These are phyloP conservation scores for Montipora foliosa DNA, from an alignment of 64 coral and sea anemone genomes.

Conservation along the genomic window DNA sequence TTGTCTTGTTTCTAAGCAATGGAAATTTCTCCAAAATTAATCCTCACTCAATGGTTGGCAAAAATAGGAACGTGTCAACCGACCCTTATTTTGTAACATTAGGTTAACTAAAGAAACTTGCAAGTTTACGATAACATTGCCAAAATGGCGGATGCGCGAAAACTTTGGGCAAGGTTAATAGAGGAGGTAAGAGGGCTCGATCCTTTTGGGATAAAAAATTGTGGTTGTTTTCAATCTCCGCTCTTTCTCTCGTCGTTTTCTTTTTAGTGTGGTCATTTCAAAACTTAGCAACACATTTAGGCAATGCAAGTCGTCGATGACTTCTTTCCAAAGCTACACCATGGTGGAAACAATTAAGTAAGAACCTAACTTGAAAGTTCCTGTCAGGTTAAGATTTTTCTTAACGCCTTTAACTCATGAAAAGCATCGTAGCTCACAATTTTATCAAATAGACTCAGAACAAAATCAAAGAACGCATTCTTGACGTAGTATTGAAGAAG, in stretches of 20 bases:
- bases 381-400: no score
- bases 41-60: not conserved
- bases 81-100: not conserved
- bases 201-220: not conserved
- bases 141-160: constrained; percentile 1
- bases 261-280: no score
- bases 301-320: no score
- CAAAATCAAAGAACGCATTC: no score
- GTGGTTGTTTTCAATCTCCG: not conserved
- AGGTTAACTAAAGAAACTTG: not conserved
- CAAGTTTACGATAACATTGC: not conserved
- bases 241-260: not conserved
- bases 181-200: not conserved
- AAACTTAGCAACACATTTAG: no score
- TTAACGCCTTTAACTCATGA: no score
- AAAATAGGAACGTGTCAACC: not conserved
- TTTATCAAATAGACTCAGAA: no score
- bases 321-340: no score
- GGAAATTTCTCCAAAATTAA: not conserved
- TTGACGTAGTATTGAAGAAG: no score
- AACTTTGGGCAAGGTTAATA: not conserved
- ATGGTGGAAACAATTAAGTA: no score
- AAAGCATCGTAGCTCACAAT: no score
- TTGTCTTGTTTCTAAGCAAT: constrained; percentile 5
- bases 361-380: no score